These are phyloP conservation scores for Sitophilus oryzae DNA, from an alignment of 1,140 invertebrate species.

Conservation along the genomic window DNA sequence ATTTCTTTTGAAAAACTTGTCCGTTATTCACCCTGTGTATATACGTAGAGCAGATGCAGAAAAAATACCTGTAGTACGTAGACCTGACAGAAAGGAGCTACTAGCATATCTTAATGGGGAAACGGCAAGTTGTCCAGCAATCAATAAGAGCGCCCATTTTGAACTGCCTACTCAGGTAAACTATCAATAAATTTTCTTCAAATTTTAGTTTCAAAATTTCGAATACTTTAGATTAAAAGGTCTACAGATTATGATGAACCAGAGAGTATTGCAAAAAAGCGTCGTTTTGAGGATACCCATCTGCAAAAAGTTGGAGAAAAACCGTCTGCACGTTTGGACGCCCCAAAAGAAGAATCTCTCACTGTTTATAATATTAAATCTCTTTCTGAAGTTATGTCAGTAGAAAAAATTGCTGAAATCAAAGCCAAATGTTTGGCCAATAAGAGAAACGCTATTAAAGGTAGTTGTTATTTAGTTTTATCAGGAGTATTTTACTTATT, in stretches of 20 bases:
- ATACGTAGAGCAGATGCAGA: constrained; percentile 92
- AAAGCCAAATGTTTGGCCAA: constrained; percentile 96
- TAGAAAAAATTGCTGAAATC: constrained; percentile 96
- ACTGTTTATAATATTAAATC: constrained; percentile 90
- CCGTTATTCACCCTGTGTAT: constrained; percentile 89
- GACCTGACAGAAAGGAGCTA: constrained; percentile 90
- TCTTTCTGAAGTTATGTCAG: constrained; percentile 91
- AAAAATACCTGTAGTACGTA: constrained; percentile 85
- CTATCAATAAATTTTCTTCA: too few species aligned
- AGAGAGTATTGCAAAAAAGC: constrained; percentile 79
- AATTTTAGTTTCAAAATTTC: too few species aligned
- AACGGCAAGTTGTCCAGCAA: constrained; percentile 81
- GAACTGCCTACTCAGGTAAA: constrained; percentile 87
- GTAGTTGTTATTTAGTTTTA: constrained; percentile 34
- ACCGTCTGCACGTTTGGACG: constrained; percentile 89
- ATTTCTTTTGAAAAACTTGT: constrained; percentile 92
- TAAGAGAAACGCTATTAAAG: constrained; percentile 93
- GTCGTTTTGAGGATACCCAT: constrained; percentile 85
- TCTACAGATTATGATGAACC: constrained; percentile 70
- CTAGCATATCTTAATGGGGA: constrained; percentile 95
- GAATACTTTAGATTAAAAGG: constrained; percentile 65
- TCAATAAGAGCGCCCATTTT: constrained; percentile 95
- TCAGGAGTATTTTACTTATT: neutral
- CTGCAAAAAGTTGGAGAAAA: constrained; percentile 92
- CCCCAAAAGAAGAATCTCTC: constrained; percentile 88